Evolutionary conservation across 2,888 invertebrate species (phyloP), one percentile per base, ranked within the genome.

Genomic region (Orchesellides sinensis): DNA sequence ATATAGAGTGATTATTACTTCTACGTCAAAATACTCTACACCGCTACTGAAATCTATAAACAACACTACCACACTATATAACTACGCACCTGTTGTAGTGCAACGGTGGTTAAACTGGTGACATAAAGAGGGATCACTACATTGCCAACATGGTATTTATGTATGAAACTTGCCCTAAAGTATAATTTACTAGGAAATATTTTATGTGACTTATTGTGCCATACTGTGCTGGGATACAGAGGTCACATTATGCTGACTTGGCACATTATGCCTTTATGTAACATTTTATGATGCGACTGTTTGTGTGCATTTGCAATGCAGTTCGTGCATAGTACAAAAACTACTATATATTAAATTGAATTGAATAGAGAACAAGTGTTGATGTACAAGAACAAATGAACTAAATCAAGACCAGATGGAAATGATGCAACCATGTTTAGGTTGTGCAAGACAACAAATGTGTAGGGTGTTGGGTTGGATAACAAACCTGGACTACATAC

Each of bases 41-140:
- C 75, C 59, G n/a, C n/a, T n/a, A n/a, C n/a, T n/a, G n/a, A n/a
- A n/a, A 61, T 54, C 52, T 61, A 69, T 61, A 69, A 54, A 69
- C 32, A 23, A 27, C 59, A 77, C 45, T 49, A 61, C 0, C 47
- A 19, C 47, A 59, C 32, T 52, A 65, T 25, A 61, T 29, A 56
- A n/a, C 23, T 66, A 77, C 69, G 78, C 78, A 78, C 78, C 78
- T 69, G 78, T 69, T 78, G 78, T 69, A 47, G 78, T 63, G 52
- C 54, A 32, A 61, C 69, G 69, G 78, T 78, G 69, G 69, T 78
- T 69, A 69, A 78, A 78, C 40, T 29, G 68, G 61, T 40, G 49
- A 69, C 19, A 45, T 17, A 52, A 45, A 14, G 49, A 8, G 47
- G 56, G 19, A 25, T 56, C 25, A 14, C 56, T 56, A 25, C 56